Conservation (phyloP, 2,797 vertebrate species). For the Pampus argenteus region DNA sequence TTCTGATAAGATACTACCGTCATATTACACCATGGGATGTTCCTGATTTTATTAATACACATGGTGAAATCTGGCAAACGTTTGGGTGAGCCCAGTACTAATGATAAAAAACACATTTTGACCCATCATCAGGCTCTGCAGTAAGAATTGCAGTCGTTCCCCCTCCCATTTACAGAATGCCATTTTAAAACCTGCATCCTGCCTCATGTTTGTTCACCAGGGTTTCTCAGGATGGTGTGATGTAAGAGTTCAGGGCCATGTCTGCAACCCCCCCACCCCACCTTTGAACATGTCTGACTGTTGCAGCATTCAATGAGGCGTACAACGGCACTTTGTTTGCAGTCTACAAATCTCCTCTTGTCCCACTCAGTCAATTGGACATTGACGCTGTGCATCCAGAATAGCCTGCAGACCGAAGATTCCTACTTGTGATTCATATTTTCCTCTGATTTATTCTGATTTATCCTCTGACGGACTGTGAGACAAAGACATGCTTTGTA, state of each 20-base stretch:
- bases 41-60: too few species aligned
- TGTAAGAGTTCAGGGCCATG: constrained; percentile 43
- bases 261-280: too few species aligned
- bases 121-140: too few species aligned
- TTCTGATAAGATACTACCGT: too few species aligned
- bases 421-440: constrained; percentile 63
- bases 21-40: too few species aligned
- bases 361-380: constrained; percentile 49
- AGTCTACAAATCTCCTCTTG: constrained; percentile 47
- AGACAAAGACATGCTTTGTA: constrained; percentile 64
- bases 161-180: constrained; percentile 26
- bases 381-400: constrained; percentile 37
- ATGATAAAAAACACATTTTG: too few species aligned
- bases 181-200: constrained; percentile 52
- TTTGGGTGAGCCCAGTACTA: too few species aligned
- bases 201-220: constrained; percentile 39
- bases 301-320: constrained; percentile 52
- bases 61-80: too few species aligned
- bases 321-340: constrained; percentile 68
- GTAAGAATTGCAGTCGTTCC: neutral
- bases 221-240: constrained; percentile 49
- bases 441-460: constrained; percentile 69
- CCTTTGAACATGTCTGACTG: constrained; percentile 38
- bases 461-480: constrained; percentile 60
- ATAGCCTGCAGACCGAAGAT: constrained; percentile 53